Conservation (phyloP, 2,113 vertebrate species). For the Petrocephalus microphthalmus region DNA sequence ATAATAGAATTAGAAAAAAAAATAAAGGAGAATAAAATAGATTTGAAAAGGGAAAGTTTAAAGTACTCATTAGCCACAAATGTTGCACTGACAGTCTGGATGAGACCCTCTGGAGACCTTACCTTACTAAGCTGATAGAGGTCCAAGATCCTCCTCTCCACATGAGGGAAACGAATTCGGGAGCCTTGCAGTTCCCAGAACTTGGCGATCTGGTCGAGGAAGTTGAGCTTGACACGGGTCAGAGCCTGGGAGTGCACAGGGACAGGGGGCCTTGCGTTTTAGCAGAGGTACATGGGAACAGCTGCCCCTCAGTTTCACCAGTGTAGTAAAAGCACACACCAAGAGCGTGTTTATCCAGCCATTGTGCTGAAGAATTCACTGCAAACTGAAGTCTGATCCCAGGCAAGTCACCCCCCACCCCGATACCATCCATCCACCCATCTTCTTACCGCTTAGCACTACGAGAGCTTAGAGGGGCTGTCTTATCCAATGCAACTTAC, state of each 20-base stretch:
- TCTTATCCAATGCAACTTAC: background rate
- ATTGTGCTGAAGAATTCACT: background rate
- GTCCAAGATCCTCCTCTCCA: slow-evolving; percentile 89
- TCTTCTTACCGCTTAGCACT: background rate
- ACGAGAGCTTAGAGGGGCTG: background rate
- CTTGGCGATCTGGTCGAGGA: slow-evolving; percentile 93
- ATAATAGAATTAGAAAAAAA: background rate
- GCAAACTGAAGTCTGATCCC: background rate
- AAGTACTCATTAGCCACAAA: background rate
- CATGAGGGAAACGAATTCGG: slow-evolving; percentile 86
- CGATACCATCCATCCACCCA: background rate
- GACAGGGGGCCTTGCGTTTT: background rate
- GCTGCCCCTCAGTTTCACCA: background rate
- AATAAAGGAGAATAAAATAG: background rate
- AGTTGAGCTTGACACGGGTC: slow-evolving; percentile 92
- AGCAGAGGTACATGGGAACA: background rate
- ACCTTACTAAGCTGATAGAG: slow-evolving; percentile 94
- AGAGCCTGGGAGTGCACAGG: slow-evolving; percentile 32
- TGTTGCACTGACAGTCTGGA: background rate
- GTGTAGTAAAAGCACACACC: background rate
- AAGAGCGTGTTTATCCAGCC: background rate
- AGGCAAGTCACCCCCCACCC: background rate
- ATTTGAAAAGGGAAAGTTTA: background rate
- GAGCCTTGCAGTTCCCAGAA: slow-evolving; percentile 98
- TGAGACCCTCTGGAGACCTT: slow-evolving; percentile 18